Conservation (phyloP, 2,113 vertebrate genomes). For the Oxygymnocypris stewartii region DNA sequence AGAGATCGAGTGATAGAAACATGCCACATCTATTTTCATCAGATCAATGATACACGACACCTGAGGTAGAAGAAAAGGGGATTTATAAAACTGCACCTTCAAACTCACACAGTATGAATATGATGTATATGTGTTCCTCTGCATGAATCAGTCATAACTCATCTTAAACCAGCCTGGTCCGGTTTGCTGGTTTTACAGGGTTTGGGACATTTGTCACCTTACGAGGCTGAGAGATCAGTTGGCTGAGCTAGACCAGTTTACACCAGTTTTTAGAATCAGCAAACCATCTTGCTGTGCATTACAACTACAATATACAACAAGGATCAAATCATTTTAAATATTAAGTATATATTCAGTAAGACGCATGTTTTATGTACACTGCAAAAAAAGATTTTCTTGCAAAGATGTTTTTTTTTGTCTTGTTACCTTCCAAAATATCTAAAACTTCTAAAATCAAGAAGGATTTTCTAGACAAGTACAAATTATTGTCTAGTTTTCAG, state of each 20-base stretch:
- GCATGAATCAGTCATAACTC: not conserved
- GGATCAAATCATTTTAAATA: not conserved
- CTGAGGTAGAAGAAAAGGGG: not conserved
- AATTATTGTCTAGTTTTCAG: too few relatives aligned
- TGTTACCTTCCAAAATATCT: too few relatives aligned
- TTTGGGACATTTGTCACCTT: not conserved
- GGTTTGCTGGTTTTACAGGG: not conserved
- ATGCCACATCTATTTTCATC: slow-evolving; percentile 11
- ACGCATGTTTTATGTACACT: not conserved
- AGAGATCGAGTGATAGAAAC: slow-evolving; percentile 44
- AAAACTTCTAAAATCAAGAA: too few relatives aligned
- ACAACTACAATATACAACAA: not conserved
- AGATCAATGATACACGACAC: not conserved
- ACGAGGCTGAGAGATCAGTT: not conserved
- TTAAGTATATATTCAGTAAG: not conserved
- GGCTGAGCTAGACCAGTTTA: not conserved
- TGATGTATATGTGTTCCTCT: not conserved
- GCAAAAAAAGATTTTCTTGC: too few relatives aligned
- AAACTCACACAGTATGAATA: not conserved
- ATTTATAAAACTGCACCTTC: not conserved
- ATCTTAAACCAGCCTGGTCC: not conserved
- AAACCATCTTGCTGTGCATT: not conserved
- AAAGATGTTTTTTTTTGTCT: too few relatives aligned
- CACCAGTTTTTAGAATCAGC: not conserved
- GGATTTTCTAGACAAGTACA: too few relatives aligned